Evolutionary conservation across 2,888 invertebrate species (phyloP).

Genomic region (Aporophyla lueneburgensis): DNA sequence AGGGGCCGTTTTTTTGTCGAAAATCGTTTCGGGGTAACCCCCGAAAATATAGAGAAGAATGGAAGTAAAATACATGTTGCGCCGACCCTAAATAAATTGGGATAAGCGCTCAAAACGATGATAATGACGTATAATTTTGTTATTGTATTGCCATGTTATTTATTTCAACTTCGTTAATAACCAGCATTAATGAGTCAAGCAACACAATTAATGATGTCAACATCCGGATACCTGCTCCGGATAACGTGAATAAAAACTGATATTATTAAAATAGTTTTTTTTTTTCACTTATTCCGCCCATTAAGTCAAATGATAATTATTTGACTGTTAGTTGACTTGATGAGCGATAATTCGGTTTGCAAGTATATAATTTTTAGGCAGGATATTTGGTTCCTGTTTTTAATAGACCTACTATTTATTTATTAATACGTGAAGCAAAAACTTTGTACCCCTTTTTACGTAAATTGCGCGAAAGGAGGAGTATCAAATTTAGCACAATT

Average conservation of each 20-base stretch:
- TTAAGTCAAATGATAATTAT: too few species aligned
- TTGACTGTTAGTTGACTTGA: too few species aligned
- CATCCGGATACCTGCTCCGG: too few species aligned
- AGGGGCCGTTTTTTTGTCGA: too few species aligned
- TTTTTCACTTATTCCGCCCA: background rate
- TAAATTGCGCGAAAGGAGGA: too few species aligned
- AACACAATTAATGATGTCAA: slow-evolving; percentile 6
- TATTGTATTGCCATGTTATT: background rate
- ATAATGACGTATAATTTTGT: background rate
- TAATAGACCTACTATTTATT: background rate
- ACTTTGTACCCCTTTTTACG: too few species aligned
- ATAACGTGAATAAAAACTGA: background rate
- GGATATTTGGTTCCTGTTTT: background rate
- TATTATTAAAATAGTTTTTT: background rate
- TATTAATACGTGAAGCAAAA: too few species aligned
- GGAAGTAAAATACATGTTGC: background rate
- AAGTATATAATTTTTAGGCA: too few species aligned
- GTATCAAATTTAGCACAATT: too few species aligned
- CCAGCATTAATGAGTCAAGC: slow-evolving; percentile 7
- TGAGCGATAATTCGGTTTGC: background rate
- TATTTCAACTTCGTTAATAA: background rate
- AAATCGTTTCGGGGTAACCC: too few species aligned
- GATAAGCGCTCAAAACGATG: too few species aligned
- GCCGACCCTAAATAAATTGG: background rate
- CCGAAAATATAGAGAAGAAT: background rate